A percentile compares a stretch with the other conserved stretches of the same genome.
phyloP scores from a whole-genome alignment of 2,888 invertebrate genomes.

The Emmelina monodactyla region DNA sequence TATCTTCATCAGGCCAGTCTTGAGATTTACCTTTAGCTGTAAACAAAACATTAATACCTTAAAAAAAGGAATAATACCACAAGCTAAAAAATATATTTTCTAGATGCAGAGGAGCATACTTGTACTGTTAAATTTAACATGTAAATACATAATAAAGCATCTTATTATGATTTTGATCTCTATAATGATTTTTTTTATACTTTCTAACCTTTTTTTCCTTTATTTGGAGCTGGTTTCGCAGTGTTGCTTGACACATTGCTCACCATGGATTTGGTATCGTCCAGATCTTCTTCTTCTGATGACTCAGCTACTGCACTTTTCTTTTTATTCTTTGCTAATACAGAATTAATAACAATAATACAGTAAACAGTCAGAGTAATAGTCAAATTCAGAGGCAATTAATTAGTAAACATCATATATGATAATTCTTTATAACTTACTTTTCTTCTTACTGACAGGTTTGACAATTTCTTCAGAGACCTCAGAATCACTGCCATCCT shows the following conservation, averaged over 20 bases:
- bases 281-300: slow-evolving; percentile 58
- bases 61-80: not conserved
- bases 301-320: slow-evolving; percentile 50
- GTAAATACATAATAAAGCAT: too few species aligned
- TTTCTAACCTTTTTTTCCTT: slow-evolving; percentile 44
- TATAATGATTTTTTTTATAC: too few species aligned
- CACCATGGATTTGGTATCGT: slow-evolving; percentile 40
- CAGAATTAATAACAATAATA: slow-evolving; percentile 13
- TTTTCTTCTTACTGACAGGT: slow-evolving; percentile 54
- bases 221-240: slow-evolving; percentile 24
- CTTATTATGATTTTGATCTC: too few species aligned
- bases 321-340: slow-evolving; percentile 52
- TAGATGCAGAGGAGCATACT: not conserved
- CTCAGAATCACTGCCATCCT: slow-evolving; percentile 55
- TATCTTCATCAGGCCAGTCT: slow-evolving; percentile 42
- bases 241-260: slow-evolving; percentile 43
- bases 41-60: slow-evolving; percentile 12
- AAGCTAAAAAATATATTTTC: not conserved
- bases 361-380: too few species aligned
- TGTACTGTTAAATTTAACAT: too few species aligned
- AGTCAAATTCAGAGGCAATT: too few species aligned
- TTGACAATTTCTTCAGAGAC: slow-evolving; percentile 46
- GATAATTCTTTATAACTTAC: too few species aligned
- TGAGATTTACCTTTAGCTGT: slow-evolving; percentile 37
- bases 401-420: too few species aligned